These are phyloP conservation scores for Caenorhabditis latens DNA, from an alignment of 1,140 invertebrate species.

Conservation along the genomic window DNA sequence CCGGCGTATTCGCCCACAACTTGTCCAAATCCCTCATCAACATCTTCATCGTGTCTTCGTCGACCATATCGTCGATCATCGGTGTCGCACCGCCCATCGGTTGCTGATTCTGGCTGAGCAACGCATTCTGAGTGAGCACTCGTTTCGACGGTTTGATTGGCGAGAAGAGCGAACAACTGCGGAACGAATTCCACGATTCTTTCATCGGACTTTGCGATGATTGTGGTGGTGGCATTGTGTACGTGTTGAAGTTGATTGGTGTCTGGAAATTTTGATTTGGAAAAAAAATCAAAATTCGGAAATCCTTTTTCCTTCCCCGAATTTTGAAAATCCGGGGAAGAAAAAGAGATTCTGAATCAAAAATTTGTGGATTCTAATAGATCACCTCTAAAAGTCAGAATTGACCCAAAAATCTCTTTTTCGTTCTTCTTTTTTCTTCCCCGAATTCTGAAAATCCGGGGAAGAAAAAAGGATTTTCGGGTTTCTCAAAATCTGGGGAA, in stretches of 20 bases:
- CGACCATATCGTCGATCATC: not conserved
- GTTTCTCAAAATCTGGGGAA: too few relatives aligned
- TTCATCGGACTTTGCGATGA: not conserved
- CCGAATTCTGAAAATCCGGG: too few relatives aligned
- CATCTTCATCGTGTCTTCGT: slow-evolving; percentile 31
- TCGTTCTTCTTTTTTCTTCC: not conserved
- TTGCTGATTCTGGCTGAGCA: not conserved
- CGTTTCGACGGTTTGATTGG: slow-evolving; percentile 43
- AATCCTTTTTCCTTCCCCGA: too few relatives aligned
- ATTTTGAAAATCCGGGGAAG: not conserved
- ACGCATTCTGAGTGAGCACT: not conserved
- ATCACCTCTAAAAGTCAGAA: not conserved
- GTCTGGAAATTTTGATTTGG: not conserved
- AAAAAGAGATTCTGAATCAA: not conserved
- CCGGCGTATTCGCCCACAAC: slow-evolving; percentile 12
- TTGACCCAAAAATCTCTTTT: not conserved
- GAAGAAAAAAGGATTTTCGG: too few relatives aligned
- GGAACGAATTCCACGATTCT: slow-evolving; percentile 44
- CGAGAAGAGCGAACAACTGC: slow-evolving; percentile 1
- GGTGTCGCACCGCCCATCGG: not conserved
- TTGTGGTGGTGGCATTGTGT: not conserved
- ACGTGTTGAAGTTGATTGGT: not conserved
- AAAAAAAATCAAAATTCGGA: not conserved
- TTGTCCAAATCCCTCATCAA: slow-evolving; percentile 28
- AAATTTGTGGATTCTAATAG: not conserved